phyloP scores from a whole-genome alignment of 1,140 invertebrate genomes.

The Mesaphorura yosii region DNA sequence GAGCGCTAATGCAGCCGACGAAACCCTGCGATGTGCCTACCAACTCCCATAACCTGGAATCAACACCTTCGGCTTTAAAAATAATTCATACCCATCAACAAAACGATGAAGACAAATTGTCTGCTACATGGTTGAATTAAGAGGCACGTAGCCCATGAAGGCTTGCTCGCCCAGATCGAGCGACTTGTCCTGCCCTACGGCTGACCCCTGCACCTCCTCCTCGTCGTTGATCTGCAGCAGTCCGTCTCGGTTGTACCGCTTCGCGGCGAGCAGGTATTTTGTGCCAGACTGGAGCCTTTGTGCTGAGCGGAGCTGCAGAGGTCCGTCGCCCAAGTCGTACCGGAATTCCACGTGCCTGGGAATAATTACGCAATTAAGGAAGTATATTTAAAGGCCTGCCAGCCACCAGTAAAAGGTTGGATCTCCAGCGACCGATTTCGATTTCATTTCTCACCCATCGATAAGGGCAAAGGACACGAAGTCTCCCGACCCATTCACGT shows the following conservation, averaged over 20 bases:
- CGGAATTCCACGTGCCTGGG: slow-evolving; percentile 49
- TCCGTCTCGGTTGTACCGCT: slow-evolving; percentile 71
- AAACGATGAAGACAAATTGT: background rate
- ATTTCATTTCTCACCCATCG: slow-evolving; percentile 51
- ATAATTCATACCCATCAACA: background rate
- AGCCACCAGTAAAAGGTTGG: slow-evolving; percentile 74
- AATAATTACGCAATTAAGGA: slow-evolving; percentile 49
- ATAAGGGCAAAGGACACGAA: slow-evolving; percentile 76
- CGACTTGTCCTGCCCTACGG: slow-evolving; percentile 63
- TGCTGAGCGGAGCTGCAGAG: slow-evolving; percentile 60
- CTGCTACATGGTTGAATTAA: slow-evolving; percentile 53
- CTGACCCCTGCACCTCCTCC: slow-evolving; percentile 64
- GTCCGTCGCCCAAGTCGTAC: slow-evolving; percentile 78
- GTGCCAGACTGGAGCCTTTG: slow-evolving; percentile 60
- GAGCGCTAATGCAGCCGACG: slow-evolving; percentile 65
- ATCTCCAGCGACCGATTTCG: slow-evolving; percentile 39
- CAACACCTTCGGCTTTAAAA: background rate
- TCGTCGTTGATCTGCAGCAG: slow-evolving; percentile 67
- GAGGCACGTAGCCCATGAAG: slow-evolving; percentile 70
- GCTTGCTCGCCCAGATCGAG: slow-evolving; percentile 69
- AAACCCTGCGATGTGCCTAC: slow-evolving; percentile 68
- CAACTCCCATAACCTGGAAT: slow-evolving; percentile 64
- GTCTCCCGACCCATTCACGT: slow-evolving; percentile 69
- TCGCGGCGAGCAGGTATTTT: slow-evolving; percentile 67
- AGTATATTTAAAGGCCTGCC: slow-evolving; percentile 60